Base-by-base conservation (phyloP, 2,888 invertebrate genomes). In the Megalurothrips usitatus region DNA sequence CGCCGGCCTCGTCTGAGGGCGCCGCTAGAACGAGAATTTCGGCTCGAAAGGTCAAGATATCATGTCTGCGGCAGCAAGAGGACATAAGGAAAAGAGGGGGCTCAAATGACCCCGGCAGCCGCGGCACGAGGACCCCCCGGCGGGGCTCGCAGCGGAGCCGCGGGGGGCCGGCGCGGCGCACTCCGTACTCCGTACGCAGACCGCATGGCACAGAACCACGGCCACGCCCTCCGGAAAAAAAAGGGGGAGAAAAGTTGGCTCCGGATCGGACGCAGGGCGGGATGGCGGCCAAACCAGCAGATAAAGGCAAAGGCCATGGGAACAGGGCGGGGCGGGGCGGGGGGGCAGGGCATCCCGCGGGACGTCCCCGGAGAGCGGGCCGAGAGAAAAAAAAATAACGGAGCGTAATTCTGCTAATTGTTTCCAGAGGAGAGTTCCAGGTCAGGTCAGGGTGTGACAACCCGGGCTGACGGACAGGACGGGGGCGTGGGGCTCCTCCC, bases 141-240 rank as follows among this genome's bases (percentile, higher is more conserved):
- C n/a, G n/a, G n/a, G n/a, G n/a, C n/a, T n/a, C n/a, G n/a, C n/a
- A n/a, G n/a, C n/a, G n/a, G n/a, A 43, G 3, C 17, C 58, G 11
- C 6, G 58, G 58, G 19, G 58, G 58, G 14, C 19, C 58, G 58
- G 58, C 19, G 52, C 52, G 10, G 52, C 34, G 34, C 34, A 43
- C 34, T 43, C 34, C 34, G 34, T 43, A 43, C 34, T 43, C 34
- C 6, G 2, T 43, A 43, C 34, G 48, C 68, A 81, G 58, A 78
- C 28, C 63, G 52, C 79, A n/a, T n/a, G n/a, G 9, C 58, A 23
- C 48, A 43, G 34, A n/a, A 47, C 78, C 28, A 63, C 68, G 63
- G 75, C 81, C 79, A 81, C 68, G 79, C 68, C 78, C 79, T 47
- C 79, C 48, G 52, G 68, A 79, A 63, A 79, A 79, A 81, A 79